Base-by-base conservation (phyloP, 2,888 invertebrate genomes). In the Leptinotarsa peninsularis region DNA sequence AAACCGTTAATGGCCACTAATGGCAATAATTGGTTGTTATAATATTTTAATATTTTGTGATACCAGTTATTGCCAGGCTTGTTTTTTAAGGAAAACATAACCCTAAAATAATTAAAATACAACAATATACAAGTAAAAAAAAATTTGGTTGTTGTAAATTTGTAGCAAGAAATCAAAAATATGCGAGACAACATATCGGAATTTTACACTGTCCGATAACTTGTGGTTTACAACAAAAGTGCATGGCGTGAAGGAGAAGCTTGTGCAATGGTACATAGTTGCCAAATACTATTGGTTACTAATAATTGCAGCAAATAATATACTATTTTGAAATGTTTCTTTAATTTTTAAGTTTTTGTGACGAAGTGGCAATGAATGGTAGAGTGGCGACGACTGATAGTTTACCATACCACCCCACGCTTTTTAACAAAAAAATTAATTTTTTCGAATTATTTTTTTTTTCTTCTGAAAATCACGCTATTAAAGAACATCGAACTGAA, bases 171-270 rank as follows among this genome's bases (percentile, higher is more conserved):
- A 21, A 21, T 21, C 21, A 21, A 21, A 21, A 21, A 21, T 21
- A 1, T 21, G 21, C 50, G 50, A 50, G 50, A 50, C 4, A 50
- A 50, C 50, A 50, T 2, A 50, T 50, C 2, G 50, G 50, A 50
- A 50, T 50, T 50, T 50, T 50, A 50, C 50, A 50, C 50, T 50
- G 50, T 50, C 50, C 50, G n/a, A 50, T 50, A 50, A 50, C 50
- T 15, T 50, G 50, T 50, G 50, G 50, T 50, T 50, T 50, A 50
- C 50, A 50, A 50, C 50, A 50, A 17, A 50, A 50, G 50, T 50
- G n/a, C n/a, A n/a, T n/a, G 50, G 50, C 17, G 50, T 50, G 1
- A 50, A 50, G 17, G 50, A 50, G 50, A 50, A 4, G 50, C 50
- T 50, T 50, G 50, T 50, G 50, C 2, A 33, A 33, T 33, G 33